phyloP scores from a whole-genome alignment of 2,888 invertebrate species.

The Diarsia brunnea region DNA sequence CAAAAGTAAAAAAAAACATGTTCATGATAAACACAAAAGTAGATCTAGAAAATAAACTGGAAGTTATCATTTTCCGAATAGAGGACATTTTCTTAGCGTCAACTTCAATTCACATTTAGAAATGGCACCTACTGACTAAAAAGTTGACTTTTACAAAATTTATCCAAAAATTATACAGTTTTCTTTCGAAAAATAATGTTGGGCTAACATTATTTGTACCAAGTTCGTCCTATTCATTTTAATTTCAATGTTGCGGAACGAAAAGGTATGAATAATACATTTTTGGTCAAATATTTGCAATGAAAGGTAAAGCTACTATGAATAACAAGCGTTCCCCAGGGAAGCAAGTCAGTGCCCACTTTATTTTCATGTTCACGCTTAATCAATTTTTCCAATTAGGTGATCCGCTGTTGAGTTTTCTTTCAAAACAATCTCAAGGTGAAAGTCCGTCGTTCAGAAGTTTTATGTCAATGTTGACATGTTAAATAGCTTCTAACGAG shows the following conservation, averaged over 20 bases:
- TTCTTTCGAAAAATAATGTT: constrained; percentile 56
- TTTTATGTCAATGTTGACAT: constrained; percentile 31
- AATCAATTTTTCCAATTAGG: constrained; percentile 63
- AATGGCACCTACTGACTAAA: constrained; percentile 32
- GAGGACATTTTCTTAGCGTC: neutral
- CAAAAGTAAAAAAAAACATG: neutral
- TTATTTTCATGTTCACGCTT: constrained; percentile 61
- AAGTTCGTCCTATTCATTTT: constrained; percentile 67
- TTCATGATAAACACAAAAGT: neutral
- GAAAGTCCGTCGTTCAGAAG: constrained; percentile 5
- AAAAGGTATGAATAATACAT: constrained; percentile 76
- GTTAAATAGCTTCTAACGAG: constrained; percentile 2
- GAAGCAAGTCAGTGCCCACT: constrained; percentile 52
- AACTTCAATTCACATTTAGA: constrained; percentile 46
- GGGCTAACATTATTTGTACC: constrained; percentile 65
- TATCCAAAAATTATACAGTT: constrained; percentile 65
- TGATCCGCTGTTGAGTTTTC: constrained; percentile 46
- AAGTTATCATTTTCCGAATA: constrained; percentile 7
- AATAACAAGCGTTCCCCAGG: constrained; percentile 62
- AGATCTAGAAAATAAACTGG: neutral
- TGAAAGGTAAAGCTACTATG: constrained; percentile 67
- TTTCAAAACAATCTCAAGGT: constrained; percentile 29
- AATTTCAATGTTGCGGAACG: constrained; percentile 69
- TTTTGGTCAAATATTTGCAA: constrained; percentile 72
- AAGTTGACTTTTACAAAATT: constrained; percentile 45